phyloP scores from a whole-genome alignment of 2,113 vertebrate genomes.

The Chaetops frenatus region DNA sequence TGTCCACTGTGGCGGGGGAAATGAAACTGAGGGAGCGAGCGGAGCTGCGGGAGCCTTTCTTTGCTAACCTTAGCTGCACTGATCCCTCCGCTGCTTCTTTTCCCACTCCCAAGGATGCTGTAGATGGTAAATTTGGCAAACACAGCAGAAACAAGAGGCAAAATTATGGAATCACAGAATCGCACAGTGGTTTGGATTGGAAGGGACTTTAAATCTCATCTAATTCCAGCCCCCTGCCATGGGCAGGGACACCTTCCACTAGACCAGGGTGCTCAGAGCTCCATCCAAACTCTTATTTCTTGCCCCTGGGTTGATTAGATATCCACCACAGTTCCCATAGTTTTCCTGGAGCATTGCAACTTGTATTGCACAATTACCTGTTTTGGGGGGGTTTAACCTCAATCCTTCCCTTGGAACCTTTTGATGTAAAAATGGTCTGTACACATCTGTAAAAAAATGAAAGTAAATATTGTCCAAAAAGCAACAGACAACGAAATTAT shows the following conservation, averaged over 20 bases:
- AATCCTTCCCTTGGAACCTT: not conserved
- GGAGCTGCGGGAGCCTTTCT: conserved; percentile 57
- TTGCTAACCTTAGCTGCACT: conserved; percentile 80
- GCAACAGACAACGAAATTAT: not conserved
- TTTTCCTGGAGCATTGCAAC: not conserved
- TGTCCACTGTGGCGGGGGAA: conserved; percentile 24
- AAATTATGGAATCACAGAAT: not conserved
- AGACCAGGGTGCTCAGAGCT: not conserved
- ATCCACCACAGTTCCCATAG: not conserved
- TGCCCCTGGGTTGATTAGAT: not conserved
- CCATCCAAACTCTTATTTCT: not conserved
- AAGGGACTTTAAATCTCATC: not conserved
- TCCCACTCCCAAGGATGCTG: conserved; percentile 34
- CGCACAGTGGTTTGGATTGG: not conserved
- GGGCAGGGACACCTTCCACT: not conserved
- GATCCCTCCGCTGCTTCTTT: conserved; percentile 70
- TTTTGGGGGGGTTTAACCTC: not conserved
- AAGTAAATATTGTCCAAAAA: not conserved
- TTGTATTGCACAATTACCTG: not conserved
- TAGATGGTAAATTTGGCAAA: conserved; percentile 37
- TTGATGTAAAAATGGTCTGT: not conserved
- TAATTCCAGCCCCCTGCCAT: not conserved
- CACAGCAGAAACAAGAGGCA: not conserved
- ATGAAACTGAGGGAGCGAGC: conserved; percentile 12
- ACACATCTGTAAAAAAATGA: not conserved